Base-by-base conservation (phyloP, 2,888 invertebrate species). In the Balanococcus diminutus region DNA sequence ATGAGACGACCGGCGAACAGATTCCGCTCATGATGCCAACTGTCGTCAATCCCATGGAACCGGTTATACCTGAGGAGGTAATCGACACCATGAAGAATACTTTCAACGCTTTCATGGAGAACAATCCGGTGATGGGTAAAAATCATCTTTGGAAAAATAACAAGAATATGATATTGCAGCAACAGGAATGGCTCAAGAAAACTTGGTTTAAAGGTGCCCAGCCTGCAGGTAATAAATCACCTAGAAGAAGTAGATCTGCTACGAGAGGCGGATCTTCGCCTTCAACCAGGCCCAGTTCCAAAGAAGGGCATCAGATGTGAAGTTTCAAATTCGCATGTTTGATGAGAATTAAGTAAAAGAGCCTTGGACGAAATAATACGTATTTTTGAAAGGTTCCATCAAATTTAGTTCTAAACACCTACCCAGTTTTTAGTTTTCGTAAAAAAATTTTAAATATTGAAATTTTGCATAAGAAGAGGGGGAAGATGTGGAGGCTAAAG, bases 21-120 rank as follows among this genome's bases (percentile, higher is more conserved):
- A 67, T 1, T 0, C n/a, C 32, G 2, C 22, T 32, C 8, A 25
- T 16, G 1, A n/a, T 6, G 6, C 11, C 11, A 11, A 6, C 9
- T 2, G 14, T 25, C 3, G 51, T 51, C 6, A 51, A 51, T 51
- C 75, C 16, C 5, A 75, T 75, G 75, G 32, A 75, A 32, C 75
- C 75, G 22, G n/a, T 75, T 14, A 32, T 75, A 32, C 75, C 75
- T n/a, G 75, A 75, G n/a, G 75, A 75, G 25, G 25, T 75, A n/a
- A n/a, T 75, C n/a, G 75, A 75, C 9, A 32, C 32, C n/a, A 22
- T 75, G 31, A 75, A 75, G 19, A 1, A 75, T 16, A 32, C 32
- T 9, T 75, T 75, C n/a, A 75, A 75, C 9, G 0, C 6, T 1
- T 75, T 75, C 32, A 75, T 75, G 75, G 75, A 75, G 19, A 75